Evolutionary conservation across 2,113 vertebrate species (phyloP).

Genomic region (Spizaetus ornatus): DNA sequence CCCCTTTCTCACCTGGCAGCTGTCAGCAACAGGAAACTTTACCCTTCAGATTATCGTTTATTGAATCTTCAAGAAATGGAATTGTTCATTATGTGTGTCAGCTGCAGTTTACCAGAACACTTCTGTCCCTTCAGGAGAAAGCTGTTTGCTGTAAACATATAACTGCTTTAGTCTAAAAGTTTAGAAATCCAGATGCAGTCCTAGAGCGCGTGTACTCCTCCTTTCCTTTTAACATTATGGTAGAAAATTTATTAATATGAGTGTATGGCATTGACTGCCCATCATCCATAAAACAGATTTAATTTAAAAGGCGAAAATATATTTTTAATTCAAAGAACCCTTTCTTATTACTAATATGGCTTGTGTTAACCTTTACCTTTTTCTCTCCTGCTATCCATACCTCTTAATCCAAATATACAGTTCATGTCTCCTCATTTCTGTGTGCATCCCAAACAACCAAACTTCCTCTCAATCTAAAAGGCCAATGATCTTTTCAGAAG

Average conservation of each 20-base stretch:
- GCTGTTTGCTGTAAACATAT: not conserved
- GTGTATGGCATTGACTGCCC: not conserved
- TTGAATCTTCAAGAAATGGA: slow-evolving; percentile 52
- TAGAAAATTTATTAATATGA: not conserved
- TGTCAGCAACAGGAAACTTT: slow-evolving; percentile 12
- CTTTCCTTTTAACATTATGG: not conserved
- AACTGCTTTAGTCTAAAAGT: not conserved
- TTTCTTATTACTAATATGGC: not conserved
- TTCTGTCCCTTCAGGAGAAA: not conserved
- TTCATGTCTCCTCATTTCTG: not conserved
- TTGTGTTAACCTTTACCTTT: not conserved
- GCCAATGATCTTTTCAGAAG: not conserved
- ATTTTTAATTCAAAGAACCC: not conserved
- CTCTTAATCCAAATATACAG: not conserved
- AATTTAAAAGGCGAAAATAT: not conserved
- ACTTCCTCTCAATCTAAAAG: not conserved
- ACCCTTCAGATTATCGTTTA: slow-evolving; percentile 37
- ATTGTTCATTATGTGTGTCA: slow-evolving; percentile 46
- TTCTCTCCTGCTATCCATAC: not conserved
- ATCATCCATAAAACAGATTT: not conserved
- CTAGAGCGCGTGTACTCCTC: not conserved
- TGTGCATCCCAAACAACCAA: not conserved
- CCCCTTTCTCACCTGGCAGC: slow-evolving; percentile 22
- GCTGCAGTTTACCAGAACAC: not conserved
- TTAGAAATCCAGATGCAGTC: not conserved